Evolutionary conservation across 2,797 vertebrate genomes (phyloP).

Genomic region (Pseudochirops cupreus): DNA sequence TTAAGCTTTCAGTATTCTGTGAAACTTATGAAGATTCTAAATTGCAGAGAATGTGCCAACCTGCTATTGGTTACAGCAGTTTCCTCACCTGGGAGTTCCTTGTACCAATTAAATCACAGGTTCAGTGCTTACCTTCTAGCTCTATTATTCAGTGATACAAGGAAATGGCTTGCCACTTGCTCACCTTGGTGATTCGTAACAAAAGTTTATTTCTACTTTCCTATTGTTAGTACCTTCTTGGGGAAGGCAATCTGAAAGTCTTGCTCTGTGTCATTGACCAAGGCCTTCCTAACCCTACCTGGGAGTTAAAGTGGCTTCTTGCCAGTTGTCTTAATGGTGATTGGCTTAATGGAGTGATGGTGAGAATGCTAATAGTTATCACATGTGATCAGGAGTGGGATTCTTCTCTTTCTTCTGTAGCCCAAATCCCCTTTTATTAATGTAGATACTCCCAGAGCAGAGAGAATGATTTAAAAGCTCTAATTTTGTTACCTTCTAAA

Average conservation of each 20-base stretch:
- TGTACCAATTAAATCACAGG: background rate
- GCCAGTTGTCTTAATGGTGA: background rate
- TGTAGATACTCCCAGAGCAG: constrained; percentile 74
- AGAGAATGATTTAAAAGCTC: constrained; percentile 86
- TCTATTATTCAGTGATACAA: background rate
- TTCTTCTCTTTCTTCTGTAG: constrained; percentile 43
- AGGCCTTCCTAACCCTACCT: too few relatives aligned
- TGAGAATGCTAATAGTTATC: background rate
- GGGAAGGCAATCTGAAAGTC: background rate
- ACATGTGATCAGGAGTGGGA: background rate
- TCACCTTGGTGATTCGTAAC: background rate
- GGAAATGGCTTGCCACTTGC: background rate
- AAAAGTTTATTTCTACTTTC: background rate
- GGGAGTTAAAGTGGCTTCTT: background rate
- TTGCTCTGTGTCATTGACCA: background rate
- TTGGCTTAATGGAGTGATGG: background rate
- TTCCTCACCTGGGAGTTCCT: background rate
- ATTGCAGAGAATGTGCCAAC: background rate
- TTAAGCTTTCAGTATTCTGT: background rate
- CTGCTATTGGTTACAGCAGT: background rate
- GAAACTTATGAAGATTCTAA: background rate
- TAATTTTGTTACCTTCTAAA: constrained; percentile 83
- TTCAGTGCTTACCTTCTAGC: background rate
- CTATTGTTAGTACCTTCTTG: background rate
- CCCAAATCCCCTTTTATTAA: constrained; percentile 70